phyloP scores from a whole-genome alignment of 2,888 invertebrate genomes.

The Blastobasis lacticolella region DNA sequence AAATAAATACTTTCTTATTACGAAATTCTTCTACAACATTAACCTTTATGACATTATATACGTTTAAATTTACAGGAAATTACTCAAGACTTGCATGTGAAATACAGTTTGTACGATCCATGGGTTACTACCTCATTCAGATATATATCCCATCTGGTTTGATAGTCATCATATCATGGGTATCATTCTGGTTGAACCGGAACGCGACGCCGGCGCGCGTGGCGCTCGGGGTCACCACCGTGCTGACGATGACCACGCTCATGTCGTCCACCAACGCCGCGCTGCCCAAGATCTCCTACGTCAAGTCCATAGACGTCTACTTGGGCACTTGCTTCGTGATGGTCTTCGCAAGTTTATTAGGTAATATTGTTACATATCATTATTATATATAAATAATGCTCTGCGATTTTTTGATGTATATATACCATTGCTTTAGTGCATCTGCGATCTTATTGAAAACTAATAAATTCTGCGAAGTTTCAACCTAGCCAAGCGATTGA shows the following conservation, averaged over 20 bases:
- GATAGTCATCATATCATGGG: constrained; percentile 98
- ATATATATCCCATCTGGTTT: constrained; percentile 98
- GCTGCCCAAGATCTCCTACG: constrained; percentile 98
- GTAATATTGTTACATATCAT: constrained; percentile 54
- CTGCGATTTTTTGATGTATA: no score
- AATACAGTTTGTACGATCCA: constrained; percentile 97
- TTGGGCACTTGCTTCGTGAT: constrained; percentile 98
- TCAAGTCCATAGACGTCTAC: constrained; percentile 98
- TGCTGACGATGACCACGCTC: constrained; percentile 97
- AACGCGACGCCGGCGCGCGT: constrained; percentile 96
- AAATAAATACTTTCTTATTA: no score
- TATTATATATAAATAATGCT: no score
- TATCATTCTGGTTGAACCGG: constrained; percentile 96
- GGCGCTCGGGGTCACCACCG: constrained; percentile 94
- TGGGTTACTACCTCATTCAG: constrained; percentile 99
- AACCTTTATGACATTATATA: no score
- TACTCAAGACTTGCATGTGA: constrained; percentile 97
- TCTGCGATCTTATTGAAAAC: no score
- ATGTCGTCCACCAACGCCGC: constrained; percentile 98
- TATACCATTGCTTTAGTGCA: no score
- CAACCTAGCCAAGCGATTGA: no score
- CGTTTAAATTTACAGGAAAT: constrained; percentile 81
- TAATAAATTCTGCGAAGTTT: no score
- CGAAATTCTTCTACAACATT: no score
- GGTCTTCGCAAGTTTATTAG: constrained; percentile 97